Conservation (phyloP, 2,113 vertebrate species). For the Ciconia stormi region DNA sequence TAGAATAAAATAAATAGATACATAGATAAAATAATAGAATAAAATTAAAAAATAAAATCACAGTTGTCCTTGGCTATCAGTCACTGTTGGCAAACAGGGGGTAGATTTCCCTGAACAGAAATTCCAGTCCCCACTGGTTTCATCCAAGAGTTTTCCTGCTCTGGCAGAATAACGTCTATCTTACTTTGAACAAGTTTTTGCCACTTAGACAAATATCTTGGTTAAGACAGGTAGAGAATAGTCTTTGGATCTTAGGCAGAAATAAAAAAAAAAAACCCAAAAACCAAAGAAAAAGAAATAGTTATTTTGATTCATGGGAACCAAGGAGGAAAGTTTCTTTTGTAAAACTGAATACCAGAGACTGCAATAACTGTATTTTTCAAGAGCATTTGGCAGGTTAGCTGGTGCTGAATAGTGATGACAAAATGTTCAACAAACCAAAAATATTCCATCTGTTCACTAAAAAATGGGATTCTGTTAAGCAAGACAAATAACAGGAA, state of each 20-base stretch:
- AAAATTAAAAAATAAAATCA: background rate
- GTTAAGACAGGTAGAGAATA: background rate
- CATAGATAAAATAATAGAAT: no score
- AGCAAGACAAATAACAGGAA: constrained; percentile 40
- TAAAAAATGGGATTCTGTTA: constrained; percentile 24
- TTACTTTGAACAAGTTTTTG: background rate
- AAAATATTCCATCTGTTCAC: constrained; percentile 59
- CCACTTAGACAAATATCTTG: background rate
- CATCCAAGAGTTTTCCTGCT: background rate
- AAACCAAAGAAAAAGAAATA: background rate
- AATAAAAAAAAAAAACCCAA: background rate
- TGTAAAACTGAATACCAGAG: background rate
- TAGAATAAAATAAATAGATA: background rate
- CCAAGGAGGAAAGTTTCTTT: background rate
- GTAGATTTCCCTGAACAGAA: background rate
- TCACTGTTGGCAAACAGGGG: background rate
- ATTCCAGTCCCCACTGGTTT: background rate
- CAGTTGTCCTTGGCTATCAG: background rate
- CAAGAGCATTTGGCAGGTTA: constrained; percentile 61
- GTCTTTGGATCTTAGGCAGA: background rate
- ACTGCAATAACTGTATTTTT: constrained; percentile 24
- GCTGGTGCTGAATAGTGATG: constrained; percentile 50
- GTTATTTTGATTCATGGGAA: background rate
- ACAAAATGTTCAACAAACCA: constrained; percentile 67
- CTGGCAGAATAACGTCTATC: background rate